Evolutionary conservation across 2,113 vertebrate genomes (phyloP).

Genomic region (Corythornis cristatus): DNA sequence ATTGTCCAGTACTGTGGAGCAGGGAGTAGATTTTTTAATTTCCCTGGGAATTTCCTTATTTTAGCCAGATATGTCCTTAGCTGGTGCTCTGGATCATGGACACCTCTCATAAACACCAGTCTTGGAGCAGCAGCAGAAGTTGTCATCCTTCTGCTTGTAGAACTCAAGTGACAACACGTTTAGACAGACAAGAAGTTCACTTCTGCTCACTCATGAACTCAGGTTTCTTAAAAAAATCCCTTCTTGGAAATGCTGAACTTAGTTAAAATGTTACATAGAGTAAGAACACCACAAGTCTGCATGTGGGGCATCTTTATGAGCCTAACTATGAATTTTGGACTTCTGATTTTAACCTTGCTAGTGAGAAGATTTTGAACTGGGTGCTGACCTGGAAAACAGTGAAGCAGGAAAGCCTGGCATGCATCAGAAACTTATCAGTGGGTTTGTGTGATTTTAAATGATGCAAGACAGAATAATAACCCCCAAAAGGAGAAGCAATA

Average conservation of each 20-base stretch:
- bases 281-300: not conserved
- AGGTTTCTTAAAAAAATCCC: not conserved
- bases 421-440: not conserved
- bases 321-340: not conserved
- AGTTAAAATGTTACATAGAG: not conserved
- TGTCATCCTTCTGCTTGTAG: not conserved
- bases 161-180: rapidly evolving
- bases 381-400: not conserved
- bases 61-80: not conserved
- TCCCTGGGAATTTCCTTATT: not conserved
- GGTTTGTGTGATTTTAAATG: not conserved
- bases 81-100: not conserved
- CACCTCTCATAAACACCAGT: not conserved
- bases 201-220: not conserved
- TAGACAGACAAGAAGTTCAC: not conserved
- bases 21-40: not conserved
- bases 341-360: not conserved
- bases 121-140: rapidly evolving
- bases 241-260: not conserved
- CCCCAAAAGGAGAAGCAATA: not conserved
- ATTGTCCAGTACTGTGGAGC: too few relatives aligned
- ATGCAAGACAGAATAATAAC: not conserved
- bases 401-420: not conserved
- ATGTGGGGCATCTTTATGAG: not conserved
- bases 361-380: not conserved